Evolutionary conservation across 2,888 invertebrate genomes (phyloP).

Genomic region (Temnothorax rugatulus): DNA sequence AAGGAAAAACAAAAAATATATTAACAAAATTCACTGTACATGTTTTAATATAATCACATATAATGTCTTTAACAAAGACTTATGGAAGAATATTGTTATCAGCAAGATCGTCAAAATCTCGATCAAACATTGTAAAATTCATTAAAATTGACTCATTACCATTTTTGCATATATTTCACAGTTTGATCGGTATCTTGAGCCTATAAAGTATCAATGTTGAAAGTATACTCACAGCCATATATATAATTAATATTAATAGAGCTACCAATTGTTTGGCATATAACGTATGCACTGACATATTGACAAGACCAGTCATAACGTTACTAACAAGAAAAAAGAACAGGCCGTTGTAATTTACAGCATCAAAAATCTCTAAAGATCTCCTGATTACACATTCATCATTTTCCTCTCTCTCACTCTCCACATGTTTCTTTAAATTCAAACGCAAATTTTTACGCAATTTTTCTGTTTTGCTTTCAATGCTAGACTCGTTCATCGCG

Average conservation of each 20-base stretch:
- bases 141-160: neutral
- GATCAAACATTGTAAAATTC: slow-evolving; percentile 5
- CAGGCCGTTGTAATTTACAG: slow-evolving; percentile 94
- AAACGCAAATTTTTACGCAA: slow-evolving; percentile 19
- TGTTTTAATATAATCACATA: slow-evolving; percentile 19
- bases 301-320: slow-evolving; percentile 94
- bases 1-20: neutral
- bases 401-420: slow-evolving; percentile 45
- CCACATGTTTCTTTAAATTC: slow-evolving; percentile 47
- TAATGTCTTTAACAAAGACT: slow-evolving; percentile 1
- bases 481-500: slow-evolving; percentile 30
- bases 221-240: slow-evolving; percentile 78
- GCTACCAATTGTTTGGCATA: slow-evolving; percentile 83
- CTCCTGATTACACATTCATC: slow-evolving; percentile 55
- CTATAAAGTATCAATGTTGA: slow-evolving; percentile 77
- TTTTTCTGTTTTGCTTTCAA: slow-evolving; percentile 20
- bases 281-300: slow-evolving; percentile 90
- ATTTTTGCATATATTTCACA: slow-evolving; percentile 66
- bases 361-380: slow-evolving; percentile 89
- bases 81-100: neutral
- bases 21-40: slow-evolving; percentile 5
- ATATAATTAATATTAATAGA: slow-evolving; percentile 78
- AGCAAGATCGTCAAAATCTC: neutral
- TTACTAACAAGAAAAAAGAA: slow-evolving; percentile 95
- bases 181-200: slow-evolving; percentile 77